Base-by-base conservation (phyloP, 1,140 invertebrate genomes). In the Diachasmimorpha longicaudata region DNA sequence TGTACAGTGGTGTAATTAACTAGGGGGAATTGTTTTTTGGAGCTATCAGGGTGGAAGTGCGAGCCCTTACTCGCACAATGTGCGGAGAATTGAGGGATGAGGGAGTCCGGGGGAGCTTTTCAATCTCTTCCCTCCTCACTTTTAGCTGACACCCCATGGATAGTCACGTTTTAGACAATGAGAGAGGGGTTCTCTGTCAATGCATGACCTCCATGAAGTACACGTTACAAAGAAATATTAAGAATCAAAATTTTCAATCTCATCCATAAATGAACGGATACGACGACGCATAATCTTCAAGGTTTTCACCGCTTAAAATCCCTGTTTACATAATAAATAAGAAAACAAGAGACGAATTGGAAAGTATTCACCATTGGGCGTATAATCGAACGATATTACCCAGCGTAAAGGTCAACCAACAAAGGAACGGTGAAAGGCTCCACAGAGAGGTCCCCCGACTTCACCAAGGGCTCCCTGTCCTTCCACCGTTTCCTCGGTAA, bases 371-470 rank as follows among this genome's bases (percentile, higher is more conserved):
- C 39, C 66, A 68, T 68, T 68, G 66, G 66, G 31, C 66, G 31
- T 36, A 39, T 68, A 39, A 68, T 68, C 58, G 36, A 68, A 13
- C 66, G 36, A 68, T 39, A 68, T 68, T 39, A 39, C 11, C 31
- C n/a, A 39, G 11, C 31, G n/a, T 39, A 68, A 68, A 68, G 66
- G 66, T 68, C 66, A 68, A 39, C 66, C 66, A 68, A 68, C 66
- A 68, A 68, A 68, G 36, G 36, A 68, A 68, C 16, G 66, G 66
- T 68, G 66, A 68, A 68, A 68, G 66, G 66, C 66, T n/a, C 31
- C 11, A 68, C 25, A 31, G 23, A n/a, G 36, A 37, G 31, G n/a
- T 8, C 66, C 25, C 66, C 14, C 66, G 14, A n/a, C 36, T 36
- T 39, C 23, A 23, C 14, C 5, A 68, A 68, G 66, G 66, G 66